Percentiles rank a stretch among this genome's conserved stretches.
phyloP scores from a whole-genome alignment of 2,113 vertebrate species.

The Gavia stellata region DNA sequence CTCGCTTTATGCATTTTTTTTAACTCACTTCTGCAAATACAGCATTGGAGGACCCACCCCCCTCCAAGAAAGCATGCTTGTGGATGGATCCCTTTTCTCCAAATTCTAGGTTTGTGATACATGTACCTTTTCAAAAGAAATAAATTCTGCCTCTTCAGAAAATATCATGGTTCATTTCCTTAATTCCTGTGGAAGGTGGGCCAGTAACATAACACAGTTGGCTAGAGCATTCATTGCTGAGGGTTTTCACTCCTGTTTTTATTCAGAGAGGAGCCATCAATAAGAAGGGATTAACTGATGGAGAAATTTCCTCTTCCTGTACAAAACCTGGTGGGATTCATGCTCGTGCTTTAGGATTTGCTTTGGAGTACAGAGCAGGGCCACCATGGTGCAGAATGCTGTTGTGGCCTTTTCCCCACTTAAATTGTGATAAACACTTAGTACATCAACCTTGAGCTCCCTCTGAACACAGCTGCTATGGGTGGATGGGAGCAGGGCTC shows the following conservation, averaged over 20 bases:
- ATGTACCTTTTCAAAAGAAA: neutral
- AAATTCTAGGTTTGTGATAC: neutral
- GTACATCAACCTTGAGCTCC: neutral
- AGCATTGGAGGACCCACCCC: neutral
- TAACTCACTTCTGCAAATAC: neutral
- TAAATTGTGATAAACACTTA: neutral
- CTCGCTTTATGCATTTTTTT: neutral
- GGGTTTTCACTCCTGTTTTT: neutral
- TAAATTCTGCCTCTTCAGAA: neutral
- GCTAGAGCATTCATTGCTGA: neutral
- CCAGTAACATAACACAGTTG: rapidly evolving
- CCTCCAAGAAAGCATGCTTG: neutral
- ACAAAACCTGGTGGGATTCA: neutral
- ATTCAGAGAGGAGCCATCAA: neutral
- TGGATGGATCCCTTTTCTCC: neutral
- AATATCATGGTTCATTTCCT: neutral
- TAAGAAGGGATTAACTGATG: neutral
- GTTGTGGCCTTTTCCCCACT: neutral
- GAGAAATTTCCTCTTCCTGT: neutral
- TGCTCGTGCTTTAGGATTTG: rapidly evolving
- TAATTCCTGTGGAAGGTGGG: neutral
- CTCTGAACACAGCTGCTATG: neutral
- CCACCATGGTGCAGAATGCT: neutral
- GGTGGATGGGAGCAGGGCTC: neutral
- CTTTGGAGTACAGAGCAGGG: neutral